Conservation (phyloP, 2,797 vertebrate species). For the Siniperca scherzeri region DNA sequence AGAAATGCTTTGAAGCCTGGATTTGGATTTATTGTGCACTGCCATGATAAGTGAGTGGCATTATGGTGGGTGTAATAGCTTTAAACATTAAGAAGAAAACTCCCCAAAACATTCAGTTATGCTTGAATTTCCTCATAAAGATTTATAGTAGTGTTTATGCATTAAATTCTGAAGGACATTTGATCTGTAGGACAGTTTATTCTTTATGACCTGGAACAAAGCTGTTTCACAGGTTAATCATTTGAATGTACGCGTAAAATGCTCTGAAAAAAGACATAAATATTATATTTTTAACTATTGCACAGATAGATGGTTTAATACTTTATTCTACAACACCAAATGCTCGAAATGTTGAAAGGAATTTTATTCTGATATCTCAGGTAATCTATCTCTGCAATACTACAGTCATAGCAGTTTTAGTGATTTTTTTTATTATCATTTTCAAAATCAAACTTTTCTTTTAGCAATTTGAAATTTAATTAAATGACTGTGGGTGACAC, state of each 20-base stretch:
- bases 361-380: not conserved
- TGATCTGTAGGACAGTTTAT: slow-evolving; percentile 42
- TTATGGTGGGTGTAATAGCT: not conserved
- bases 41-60: not conserved
- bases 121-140: not conserved
- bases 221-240: slow-evolving; percentile 60
- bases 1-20: not conserved
- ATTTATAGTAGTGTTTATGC: slow-evolving; percentile 10
- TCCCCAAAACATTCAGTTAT: not conserved
- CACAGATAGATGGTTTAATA: not conserved
- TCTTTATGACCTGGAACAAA: slow-evolving; percentile 62
- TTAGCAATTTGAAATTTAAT: not conserved
- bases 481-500: not conserved
- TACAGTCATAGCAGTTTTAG: not conserved
- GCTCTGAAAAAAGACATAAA: slow-evolving; percentile 37
- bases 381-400: not conserved
- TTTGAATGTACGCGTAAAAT: slow-evolving; percentile 46
- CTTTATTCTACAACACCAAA: not conserved
- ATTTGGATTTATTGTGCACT: not conserved
- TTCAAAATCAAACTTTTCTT: not conserved
- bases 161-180: slow-evolving; percentile 5
- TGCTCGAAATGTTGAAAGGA: not conserved
- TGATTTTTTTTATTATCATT: not conserved
- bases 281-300: slow-evolving; percentile 1
- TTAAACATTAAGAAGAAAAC: not conserved